These are phyloP conservation scores for Crossaster papposus DNA, from an alignment of 53 echinoderm and acorn worm species.

Conservation along the genomic window DNA sequence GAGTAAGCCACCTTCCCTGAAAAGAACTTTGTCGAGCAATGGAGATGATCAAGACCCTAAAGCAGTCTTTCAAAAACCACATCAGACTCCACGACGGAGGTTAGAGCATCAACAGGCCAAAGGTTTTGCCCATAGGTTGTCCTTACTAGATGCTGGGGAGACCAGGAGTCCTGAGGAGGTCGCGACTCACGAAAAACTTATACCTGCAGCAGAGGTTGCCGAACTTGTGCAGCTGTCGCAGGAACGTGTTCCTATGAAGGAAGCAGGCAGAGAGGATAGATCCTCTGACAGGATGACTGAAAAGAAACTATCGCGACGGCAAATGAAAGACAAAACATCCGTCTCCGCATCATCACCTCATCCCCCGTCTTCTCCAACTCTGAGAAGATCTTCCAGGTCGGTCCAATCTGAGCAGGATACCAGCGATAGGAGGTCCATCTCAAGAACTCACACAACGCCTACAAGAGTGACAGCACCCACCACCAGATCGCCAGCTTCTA, in stretches of 20 bases:
- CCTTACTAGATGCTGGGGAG: neutral
- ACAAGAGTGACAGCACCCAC: neutral
- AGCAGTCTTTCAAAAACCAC: slow-evolving; percentile 42
- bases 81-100: slow-evolving; percentile 46
- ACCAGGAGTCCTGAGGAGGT: slow-evolving; percentile 13
- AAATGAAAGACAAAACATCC: neutral
- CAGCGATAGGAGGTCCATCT: neutral
- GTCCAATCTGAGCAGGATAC: neutral
- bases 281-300: slow-evolving; percentile 5
- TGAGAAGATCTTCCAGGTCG: slow-evolving; percentile 12
- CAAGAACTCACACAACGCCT: slow-evolving; percentile 4
- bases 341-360: slow-evolving; percentile 5
- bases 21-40: slow-evolving; percentile 22
- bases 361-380: slow-evolving; percentile 36
- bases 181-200: neutral
- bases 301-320: slow-evolving; percentile 30
- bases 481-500: neutral
- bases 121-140: slow-evolving; percentile 16
- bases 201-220: slow-evolving; percentile 18
- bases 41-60: neutral
- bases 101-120: slow-evolving; percentile 2
- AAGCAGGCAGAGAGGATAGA: slow-evolving; percentile 13
- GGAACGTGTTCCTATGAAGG: neutral
- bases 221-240: slow-evolving; percentile 42
- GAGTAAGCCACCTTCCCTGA: neutral